Evolutionary conservation across 2,113 vertebrate species (phyloP).

Genomic region (Tychaedon coryphoeus): DNA sequence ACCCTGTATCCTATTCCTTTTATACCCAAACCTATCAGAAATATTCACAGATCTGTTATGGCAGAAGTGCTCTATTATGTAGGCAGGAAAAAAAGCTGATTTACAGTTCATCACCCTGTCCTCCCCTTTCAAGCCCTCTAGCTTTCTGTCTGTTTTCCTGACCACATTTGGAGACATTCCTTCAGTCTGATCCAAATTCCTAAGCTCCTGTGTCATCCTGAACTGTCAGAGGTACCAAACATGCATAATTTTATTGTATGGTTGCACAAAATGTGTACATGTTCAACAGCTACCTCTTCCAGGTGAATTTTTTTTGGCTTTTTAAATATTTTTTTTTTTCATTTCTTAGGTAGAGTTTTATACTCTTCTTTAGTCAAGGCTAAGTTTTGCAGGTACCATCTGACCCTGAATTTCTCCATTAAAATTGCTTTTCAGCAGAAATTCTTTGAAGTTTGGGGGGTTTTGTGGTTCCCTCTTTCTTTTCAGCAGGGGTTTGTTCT

Average conservation of each 20-base stretch:
- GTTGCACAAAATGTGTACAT: neutral
- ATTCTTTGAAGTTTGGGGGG: neutral
- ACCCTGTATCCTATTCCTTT: neutral
- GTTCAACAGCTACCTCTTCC: neutral
- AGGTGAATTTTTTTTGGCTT: neutral
- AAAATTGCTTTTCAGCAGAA: neutral
- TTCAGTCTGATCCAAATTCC: neutral
- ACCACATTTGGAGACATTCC: neutral
- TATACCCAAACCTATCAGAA: neutral
- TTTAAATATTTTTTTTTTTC: neutral
- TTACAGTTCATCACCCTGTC: neutral
- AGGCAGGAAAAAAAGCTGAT: neutral
- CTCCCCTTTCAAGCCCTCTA: neutral
- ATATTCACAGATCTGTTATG: neutral
- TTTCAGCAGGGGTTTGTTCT: neutral
- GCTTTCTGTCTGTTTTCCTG: neutral
- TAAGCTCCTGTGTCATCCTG: neutral
- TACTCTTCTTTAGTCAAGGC: neutral
- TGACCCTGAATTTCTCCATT: neutral
- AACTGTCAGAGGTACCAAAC: neutral
- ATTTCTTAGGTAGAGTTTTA: neutral
- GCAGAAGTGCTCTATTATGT: neutral
- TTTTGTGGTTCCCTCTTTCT: neutral
- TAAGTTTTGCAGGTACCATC: neutral
- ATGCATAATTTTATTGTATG: neutral